Base-by-base conservation (phyloP, 2,797 vertebrate genomes). In the Adelosebastes latens region DNA sequence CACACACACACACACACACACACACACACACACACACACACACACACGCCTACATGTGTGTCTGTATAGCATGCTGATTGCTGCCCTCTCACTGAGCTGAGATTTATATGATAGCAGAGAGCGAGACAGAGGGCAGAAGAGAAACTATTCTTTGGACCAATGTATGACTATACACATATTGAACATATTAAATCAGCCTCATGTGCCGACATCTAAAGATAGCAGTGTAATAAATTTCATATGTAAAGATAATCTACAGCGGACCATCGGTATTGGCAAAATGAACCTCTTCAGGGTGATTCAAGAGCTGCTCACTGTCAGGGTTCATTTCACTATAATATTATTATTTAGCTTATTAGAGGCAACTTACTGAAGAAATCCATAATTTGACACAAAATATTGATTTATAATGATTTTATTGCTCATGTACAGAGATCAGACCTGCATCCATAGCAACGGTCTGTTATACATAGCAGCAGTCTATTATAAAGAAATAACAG, bases 61-160 rank as follows among this genome's bases (percentile, higher is more conserved):
- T 79, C 55, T 75, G 80, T 55, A 27, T 55, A 70, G 52, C 65
- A 72, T 83, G 80, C 66, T 79, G 82, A 87, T 87, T 16, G 58
- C 74, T 59, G 72, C 77, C 75, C 80, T 88, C 75, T 85, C 36
- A 14, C 86, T 81, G 73, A 62, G 77, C 80, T 79, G 81, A 88
- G 80, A 88, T 88, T 88, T 83, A 89, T 82, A 90, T 80, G 82
- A 80, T 67, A 31, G 63, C 78, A 55, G 61, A 80, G 75, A 72
- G 69, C 6, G 32, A 79, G 71, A 75, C 75, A 58, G 65, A 80
- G 65, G 56, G 66, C 72, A 64, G 36, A 34, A 60, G 53, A 18
- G 42, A 52, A n/a, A n/a, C 20, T n/a, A 52, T 9, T 52, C 13
- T 52, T n/a, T 52, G 18, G 20, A 52, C 0, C 18, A 52, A 0